phyloP scores from a whole-genome alignment of 2,113 vertebrate species.

The Chelonoidis abingdonii region DNA sequence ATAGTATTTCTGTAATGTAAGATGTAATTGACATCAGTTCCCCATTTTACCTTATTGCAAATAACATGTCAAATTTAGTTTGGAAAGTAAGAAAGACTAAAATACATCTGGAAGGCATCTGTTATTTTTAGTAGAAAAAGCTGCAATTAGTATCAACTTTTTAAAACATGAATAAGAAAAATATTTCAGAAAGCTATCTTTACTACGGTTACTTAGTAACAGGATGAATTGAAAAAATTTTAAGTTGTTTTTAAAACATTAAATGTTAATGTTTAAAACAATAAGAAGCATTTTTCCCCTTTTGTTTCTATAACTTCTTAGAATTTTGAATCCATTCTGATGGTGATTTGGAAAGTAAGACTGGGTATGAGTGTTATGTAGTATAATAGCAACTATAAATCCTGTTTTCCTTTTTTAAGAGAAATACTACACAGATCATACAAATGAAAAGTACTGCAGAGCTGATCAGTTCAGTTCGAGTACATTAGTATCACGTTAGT shows the following conservation, averaged over 20 bases:
- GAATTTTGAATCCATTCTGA: background rate
- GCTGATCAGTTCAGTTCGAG: background rate
- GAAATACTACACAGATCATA: background rate
- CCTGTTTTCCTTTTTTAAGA: background rate
- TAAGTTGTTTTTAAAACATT: background rate
- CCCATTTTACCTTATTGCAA: background rate
- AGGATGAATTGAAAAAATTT: background rate
- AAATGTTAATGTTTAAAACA: background rate
- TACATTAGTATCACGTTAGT: too few species aligned
- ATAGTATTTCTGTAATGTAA: background rate
- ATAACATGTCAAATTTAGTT: background rate
- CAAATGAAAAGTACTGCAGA: background rate
- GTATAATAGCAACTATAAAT: background rate
- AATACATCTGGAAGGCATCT: background rate
- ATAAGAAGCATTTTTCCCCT: background rate
- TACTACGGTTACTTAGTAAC: background rate
- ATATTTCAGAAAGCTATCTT: background rate
- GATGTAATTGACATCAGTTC: background rate
- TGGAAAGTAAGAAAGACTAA: background rate
- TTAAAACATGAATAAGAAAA: background rate
- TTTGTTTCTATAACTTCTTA: background rate
- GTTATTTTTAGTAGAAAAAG: constrained; percentile 4
- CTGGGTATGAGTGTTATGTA: background rate
- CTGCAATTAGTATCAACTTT: background rate
- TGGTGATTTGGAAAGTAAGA: background rate